phyloP scores from a whole-genome alignment of 2,797 vertebrate species.

The Hippopotamyrus pictus region DNA sequence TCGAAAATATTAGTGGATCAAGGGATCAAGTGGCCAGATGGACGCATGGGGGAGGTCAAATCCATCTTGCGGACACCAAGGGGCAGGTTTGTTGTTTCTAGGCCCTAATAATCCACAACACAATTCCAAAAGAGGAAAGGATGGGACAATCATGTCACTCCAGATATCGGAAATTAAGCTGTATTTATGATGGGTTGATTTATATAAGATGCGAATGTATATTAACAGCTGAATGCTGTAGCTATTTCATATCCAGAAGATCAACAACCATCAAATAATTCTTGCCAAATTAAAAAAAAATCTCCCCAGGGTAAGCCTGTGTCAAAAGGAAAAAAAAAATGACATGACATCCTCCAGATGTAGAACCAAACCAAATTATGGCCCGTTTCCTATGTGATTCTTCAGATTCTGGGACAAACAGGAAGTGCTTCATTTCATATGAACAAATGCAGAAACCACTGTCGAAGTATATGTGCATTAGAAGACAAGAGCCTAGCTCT shows the following conservation, averaged over 20 bases:
- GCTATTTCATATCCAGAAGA: not conserved
- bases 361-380: not conserved
- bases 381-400: not conserved
- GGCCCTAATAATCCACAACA: not conserved
- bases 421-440: not conserved
- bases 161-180: not conserved
- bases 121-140: not conserved
- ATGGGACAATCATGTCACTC: not conserved
- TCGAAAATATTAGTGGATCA: not conserved
- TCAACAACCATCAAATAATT: not conserved
- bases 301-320: not conserved
- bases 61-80: not conserved
- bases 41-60: not conserved
- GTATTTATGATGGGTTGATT: not conserved
- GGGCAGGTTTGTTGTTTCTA: not conserved
- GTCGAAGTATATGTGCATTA: not conserved
- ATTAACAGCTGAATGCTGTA: not conserved
- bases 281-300: not conserved
- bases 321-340: not conserved
- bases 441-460: not conserved
- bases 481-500: not conserved
- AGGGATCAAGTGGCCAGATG: not conserved
- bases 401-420: not conserved
- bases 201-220: not conserved
- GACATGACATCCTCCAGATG: not conserved